Evolutionary conservation across 2,797 vertebrate species (phyloP), one percentile per base, ranked within the genome.

Genomic region (Chelmon rostratus): DNA sequence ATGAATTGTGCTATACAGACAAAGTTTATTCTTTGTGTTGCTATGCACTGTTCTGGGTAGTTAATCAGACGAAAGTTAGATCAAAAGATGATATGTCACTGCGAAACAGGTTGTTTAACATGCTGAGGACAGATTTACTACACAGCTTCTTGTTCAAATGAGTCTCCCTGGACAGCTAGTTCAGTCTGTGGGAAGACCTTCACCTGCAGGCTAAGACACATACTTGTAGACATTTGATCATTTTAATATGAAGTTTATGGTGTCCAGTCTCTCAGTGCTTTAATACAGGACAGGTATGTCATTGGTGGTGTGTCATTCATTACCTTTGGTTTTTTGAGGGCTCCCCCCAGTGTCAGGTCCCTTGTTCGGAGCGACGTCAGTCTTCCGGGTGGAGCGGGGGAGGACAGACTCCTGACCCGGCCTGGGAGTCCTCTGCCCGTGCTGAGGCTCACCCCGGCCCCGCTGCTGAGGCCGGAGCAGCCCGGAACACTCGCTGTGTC

Each of bases 321-420:
- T 50, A 95, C 95, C 95, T 95, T 95, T 7, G 88, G 16, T 52
- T 93, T 93, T 58, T 95, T 96, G 57, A 90, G 86, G 31, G 87
- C 86, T 21, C 95, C 95, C 5, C 95, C 94, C 53, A 96, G 87
- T 0, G 95, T 96, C 46, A 96, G 84, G 82, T 96, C 95, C 77
- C 95, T 93, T 80, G 93, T 95, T 38, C 94, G 91, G 47, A 96
- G 88, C 11, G 95, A 95, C 9, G 93, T 90, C 47, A 96, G 91
- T 74, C 95, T 92, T 69, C 91, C 94, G 13, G 93, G 88, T 0
- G 93, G 85, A 19, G 88, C 8, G 0, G 89, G 76, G 40, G 90
- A 74, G 44, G 91, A 80, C 18, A 90, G 12, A 56, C 46, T 73
- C 40, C 84, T 68, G 31, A 65, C 56, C 16, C 90, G 86, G 35